Percentiles rank a stretch among this genome's conserved stretches.
Conservation (phyloP, 1,140 invertebrate species). For the Caerostris darwini region DNA sequence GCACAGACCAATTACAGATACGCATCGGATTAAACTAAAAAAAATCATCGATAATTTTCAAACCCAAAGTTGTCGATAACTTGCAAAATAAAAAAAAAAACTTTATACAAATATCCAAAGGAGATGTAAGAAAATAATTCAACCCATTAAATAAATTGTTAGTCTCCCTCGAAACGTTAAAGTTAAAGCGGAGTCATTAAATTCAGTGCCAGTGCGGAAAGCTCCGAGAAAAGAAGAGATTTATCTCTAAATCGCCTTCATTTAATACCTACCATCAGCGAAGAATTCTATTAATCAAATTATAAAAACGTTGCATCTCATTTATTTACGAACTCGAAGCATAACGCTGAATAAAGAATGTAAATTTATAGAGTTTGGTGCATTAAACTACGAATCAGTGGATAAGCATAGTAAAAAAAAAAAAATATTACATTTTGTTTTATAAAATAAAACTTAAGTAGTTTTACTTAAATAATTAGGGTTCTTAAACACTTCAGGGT, state of each 20-base stretch:
- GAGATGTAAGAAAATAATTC: not conserved
- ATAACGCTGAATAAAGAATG: not conserved
- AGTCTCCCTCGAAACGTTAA: not conserved
- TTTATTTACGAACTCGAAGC: no score
- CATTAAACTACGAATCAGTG: not conserved
- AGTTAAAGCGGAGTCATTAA: not conserved
- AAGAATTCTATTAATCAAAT: constrained; percentile 19
- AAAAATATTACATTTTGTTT: no score
- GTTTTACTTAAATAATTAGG: no score
- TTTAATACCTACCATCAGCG: not conserved
- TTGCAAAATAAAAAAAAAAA: not conserved
- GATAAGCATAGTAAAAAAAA: not conserved
- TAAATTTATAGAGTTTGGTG: not conserved
- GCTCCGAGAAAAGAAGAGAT: not conserved
- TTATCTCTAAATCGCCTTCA: not conserved
- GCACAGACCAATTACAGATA: not conserved
- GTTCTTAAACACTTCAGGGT: no score
- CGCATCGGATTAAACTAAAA: not conserved
- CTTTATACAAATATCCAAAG: not conserved
- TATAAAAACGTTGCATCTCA: constrained; percentile 9
- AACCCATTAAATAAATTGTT: constrained; percentile 38
- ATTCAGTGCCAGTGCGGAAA: not conserved
- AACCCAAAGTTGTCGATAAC: not conserved
- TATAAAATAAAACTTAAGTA: no score
- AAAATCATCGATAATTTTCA: not conserved